These are phyloP conservation scores for Eupleurogrammus muticus DNA, from an alignment of 2,797 vertebrate genomes.

Conservation along the genomic window DNA sequence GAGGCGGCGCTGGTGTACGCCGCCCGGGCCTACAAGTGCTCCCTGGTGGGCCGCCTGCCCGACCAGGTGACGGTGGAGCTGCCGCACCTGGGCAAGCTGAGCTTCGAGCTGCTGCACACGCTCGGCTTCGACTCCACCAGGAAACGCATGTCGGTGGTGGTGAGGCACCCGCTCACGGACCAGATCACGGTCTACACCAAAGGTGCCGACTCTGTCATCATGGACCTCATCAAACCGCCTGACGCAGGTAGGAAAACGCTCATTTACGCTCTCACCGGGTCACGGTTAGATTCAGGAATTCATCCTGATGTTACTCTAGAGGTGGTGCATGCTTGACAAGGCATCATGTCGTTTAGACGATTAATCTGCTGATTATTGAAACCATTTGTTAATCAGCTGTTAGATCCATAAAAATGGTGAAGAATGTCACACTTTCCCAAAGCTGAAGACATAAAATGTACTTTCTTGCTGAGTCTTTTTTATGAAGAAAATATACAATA, in stretches of 20 bases:
- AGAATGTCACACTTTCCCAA: no score
- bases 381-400: no score
- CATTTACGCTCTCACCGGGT: not conserved
- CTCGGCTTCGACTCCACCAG: conserved; percentile 94
- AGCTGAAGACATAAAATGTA: no score
- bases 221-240: conserved; percentile 92
- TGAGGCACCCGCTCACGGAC: conserved; percentile 93
- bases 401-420: no score
- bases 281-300: not conserved
- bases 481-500: no score
- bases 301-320: not conserved
- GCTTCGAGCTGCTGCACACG: conserved; percentile 95
- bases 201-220: conserved; percentile 95
- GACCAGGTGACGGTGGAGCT: conserved; percentile 96
- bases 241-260: conserved; percentile 84
- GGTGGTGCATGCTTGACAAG: not conserved
- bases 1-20: conserved; percentile 97
- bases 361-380: no score
- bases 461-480: no score
- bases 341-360: no score
- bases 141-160: conserved; percentile 98
- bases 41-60: conserved; percentile 90
- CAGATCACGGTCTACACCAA: conserved; percentile 98
- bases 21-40: conserved; percentile 92
- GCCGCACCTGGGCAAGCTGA: conserved; percentile 93